phyloP scores from a whole-genome alignment of 2,888 invertebrate species.

The Tanytarsus gracilentus region DNA sequence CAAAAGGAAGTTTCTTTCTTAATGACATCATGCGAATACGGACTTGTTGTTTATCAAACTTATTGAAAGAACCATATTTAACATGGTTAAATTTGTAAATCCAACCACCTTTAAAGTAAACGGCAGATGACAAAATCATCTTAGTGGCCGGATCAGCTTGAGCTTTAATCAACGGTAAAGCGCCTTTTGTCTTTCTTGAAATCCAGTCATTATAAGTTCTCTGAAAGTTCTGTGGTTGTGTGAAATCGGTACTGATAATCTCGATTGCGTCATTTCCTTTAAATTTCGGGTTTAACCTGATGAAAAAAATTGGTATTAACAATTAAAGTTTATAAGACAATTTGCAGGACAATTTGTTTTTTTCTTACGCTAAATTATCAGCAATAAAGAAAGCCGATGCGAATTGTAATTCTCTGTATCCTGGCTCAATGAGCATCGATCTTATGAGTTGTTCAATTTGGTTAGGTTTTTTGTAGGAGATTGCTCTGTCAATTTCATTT shows the following conservation, averaged over 20 bases:
- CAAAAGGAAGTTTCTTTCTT: slow-evolving; percentile 1
- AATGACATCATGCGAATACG: slow-evolving; percentile 9
- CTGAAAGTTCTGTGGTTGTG: neutral
- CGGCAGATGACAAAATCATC: neutral
- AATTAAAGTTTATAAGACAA: too few relatives aligned
- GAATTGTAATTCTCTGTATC: slow-evolving; percentile 12
- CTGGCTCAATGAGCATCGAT: neutral
- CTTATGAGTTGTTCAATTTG: neutral
- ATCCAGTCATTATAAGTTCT: neutral
- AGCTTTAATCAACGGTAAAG: neutral
- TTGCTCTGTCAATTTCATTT: neutral
- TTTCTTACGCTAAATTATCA: neutral
- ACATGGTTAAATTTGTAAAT: slow-evolving; percentile 3
- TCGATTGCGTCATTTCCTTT: neutral
- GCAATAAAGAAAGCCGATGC: slow-evolving; percentile 19
- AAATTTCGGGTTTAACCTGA: too few relatives aligned
- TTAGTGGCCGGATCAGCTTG: neutral
- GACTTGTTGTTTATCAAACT: neutral
- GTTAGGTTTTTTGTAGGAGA: neutral
- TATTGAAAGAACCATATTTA: neutral
- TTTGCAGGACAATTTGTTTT: neutral
- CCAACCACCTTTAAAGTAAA: slow-evolving; percentile 22
- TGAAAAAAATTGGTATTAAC: neutral
- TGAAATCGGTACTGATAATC: neutral
- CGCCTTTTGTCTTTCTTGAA: neutral